Percentiles rank a stretch among this genome's conserved stretches.
phyloP scores from a whole-genome alignment of 2,888 invertebrate species.

The Drosophila pseudotalamancana region DNA sequence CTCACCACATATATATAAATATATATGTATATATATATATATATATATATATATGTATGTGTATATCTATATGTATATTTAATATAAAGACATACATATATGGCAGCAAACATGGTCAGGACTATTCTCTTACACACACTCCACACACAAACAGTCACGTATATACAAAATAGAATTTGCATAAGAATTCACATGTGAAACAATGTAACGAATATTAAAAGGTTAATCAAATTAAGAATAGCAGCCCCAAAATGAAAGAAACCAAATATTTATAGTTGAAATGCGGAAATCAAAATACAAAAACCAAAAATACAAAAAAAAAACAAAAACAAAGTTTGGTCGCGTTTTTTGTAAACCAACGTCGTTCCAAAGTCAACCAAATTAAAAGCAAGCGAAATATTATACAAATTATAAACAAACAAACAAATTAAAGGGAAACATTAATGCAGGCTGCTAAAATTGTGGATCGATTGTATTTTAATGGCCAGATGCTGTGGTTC shows the following conservation, averaged over 20 bases:
- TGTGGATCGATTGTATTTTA: conserved; percentile 41
- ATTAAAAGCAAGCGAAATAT: conserved; percentile 60
- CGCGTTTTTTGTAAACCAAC: conserved; percentile 71
- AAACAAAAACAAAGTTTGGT: conserved; percentile 47
- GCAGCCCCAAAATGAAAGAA: conserved; percentile 42
- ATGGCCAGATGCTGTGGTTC: conserved; percentile 23
- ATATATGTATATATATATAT: conserved; percentile 21
- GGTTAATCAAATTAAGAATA: conserved; percentile 73
- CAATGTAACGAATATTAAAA: conserved; percentile 72
- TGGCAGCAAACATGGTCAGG: conserved; percentile 32
- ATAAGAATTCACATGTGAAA: conserved; percentile 61
- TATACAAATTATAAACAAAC: conserved; percentile 62
- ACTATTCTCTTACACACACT: background rate
- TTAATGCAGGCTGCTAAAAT: conserved; percentile 36
- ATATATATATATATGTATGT: conserved; percentile 14
- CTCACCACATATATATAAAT: conserved; percentile 11
- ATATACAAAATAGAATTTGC: conserved; percentile 52
- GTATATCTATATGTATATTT: conserved; percentile 16
- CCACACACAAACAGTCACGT: conserved; percentile 12
- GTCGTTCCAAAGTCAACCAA: conserved; percentile 62
- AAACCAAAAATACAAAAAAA: conserved; percentile 1
- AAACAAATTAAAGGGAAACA: conserved; percentile 18
- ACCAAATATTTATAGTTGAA: conserved; percentile 70
- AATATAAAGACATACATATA: conserved; percentile 40
- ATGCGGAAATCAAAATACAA: background rate